Evolutionary conservation across 2,888 invertebrate species (phyloP).

Genomic region (Scaptodrosophila latifasciaeformis): DNA sequence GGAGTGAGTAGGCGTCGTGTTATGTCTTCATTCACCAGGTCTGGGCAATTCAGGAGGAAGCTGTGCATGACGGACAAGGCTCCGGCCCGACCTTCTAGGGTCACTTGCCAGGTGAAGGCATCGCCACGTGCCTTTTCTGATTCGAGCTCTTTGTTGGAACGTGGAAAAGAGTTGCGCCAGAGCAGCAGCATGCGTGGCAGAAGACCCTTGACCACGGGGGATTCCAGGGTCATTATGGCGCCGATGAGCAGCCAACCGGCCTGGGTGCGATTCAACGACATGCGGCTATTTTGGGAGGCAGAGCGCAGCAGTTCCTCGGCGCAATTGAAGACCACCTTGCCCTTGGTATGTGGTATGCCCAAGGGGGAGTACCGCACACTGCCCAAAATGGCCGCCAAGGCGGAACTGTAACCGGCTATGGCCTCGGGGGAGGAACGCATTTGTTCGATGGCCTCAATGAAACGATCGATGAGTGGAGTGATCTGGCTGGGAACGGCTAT

Average conservation of each 20-base stretch:
- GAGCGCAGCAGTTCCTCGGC: slow-evolving; percentile 97
- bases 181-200: slow-evolving; percentile 94
- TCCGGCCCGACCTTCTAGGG: slow-evolving; percentile 96
- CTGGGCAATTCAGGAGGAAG: slow-evolving; percentile 91
- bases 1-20: slow-evolving; percentile 91
- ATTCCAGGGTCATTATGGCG: slow-evolving; percentile 95
- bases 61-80: slow-evolving; percentile 97
- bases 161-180: slow-evolving; percentile 98
- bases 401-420: slow-evolving; percentile 92
- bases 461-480: slow-evolving; percentile 93
- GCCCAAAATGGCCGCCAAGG: slow-evolving; percentile 94
- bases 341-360: slow-evolving; percentile 97
- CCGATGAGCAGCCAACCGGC: slow-evolving; percentile 98
- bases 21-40: slow-evolving; percentile 93
- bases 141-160: slow-evolving; percentile 96
- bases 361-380: slow-evolving; percentile 92
- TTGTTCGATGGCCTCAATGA: slow-evolving; percentile 90
- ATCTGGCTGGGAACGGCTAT: slow-evolving; percentile 96
- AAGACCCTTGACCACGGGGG: slow-evolving; percentile 93
- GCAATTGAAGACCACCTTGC: slow-evolving; percentile 97
- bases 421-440: slow-evolving; percentile 92
- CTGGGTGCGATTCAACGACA: slow-evolving; percentile 95
- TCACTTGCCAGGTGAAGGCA: slow-evolving; percentile 99
- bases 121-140: slow-evolving; percentile 97
- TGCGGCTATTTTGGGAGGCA: slow-evolving; percentile 96